Evolutionary conservation across 2,888 invertebrate species (phyloP).

Genomic region (Oscheius sp.): DNA sequence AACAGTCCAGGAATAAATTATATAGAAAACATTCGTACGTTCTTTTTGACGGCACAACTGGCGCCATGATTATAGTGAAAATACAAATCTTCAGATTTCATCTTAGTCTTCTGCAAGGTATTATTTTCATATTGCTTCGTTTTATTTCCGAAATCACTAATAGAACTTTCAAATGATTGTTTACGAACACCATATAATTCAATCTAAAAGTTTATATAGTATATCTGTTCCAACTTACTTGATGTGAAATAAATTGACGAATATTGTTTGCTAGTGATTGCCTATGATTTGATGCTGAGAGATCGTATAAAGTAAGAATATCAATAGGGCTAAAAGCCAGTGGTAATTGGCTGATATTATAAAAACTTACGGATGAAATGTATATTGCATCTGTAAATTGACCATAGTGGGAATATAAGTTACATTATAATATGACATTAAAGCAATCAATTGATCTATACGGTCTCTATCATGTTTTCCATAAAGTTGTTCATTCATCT

Average conservation of each 20-base stretch:
- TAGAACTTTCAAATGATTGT: neutral
- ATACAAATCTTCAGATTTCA: neutral
- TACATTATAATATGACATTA: slow-evolving; percentile 23
- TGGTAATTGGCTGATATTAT: neutral
- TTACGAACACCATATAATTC: slow-evolving; percentile 15
- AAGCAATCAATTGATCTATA: slow-evolving; percentile 1
- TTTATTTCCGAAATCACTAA: neutral
- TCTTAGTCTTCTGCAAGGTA: neutral
- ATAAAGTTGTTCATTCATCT: slow-evolving; percentile 55
- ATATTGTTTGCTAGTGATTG: slow-evolving; percentile 77
- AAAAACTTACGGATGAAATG: slow-evolving; percentile 79
- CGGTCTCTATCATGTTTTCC: slow-evolving; percentile 35
- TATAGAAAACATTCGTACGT: slow-evolving; percentile 35
- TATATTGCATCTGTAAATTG: slow-evolving; percentile 71
- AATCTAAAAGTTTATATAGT: neutral
- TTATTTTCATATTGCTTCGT: neutral
- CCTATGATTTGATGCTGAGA: slow-evolving; percentile 37
- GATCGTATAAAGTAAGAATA: slow-evolving; percentile 75
- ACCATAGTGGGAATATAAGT: slow-evolving; percentile 39
- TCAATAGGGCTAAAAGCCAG: slow-evolving; percentile 77
- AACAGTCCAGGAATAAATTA: slow-evolving; percentile 2
- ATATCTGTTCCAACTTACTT: slow-evolving; percentile 26
- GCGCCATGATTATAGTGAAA: slow-evolving; percentile 24
- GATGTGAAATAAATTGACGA: slow-evolving; percentile 81
- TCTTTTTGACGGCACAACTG: slow-evolving; percentile 47